Evolutionary conservation across 2,888 invertebrate genomes (phyloP).

Genomic region (Leptogaster cylindrica): DNA sequence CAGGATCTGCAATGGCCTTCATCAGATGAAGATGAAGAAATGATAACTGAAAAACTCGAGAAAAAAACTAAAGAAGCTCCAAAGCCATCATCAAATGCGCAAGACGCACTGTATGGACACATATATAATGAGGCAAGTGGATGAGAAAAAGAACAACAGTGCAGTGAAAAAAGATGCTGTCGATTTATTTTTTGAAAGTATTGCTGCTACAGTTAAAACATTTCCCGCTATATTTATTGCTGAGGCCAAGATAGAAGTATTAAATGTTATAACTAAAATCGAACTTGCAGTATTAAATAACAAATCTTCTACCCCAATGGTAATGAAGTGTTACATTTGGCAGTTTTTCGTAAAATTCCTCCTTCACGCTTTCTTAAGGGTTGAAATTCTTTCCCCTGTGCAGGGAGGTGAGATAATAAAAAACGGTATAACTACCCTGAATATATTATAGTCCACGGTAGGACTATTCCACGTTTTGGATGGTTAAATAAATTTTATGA

Average conservation of each 20-base stretch:
- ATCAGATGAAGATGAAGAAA: not conserved
- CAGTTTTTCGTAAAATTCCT: too few species aligned
- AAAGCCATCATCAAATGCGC: not conserved
- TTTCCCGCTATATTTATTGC: constrained; percentile 2
- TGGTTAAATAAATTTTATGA: not conserved
- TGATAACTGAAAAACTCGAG: not conserved
- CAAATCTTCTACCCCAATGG: not conserved
- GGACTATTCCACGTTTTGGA: not conserved
- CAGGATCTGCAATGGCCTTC: not conserved
- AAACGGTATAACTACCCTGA: too few species aligned
- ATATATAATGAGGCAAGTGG: not conserved
- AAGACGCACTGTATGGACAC: not conserved
- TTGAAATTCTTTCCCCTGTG: too few species aligned
- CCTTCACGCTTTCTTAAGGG: too few species aligned
- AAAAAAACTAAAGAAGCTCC: not conserved
- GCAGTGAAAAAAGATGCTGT: not conserved
- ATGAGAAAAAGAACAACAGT: not conserved
- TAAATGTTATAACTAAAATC: not conserved
- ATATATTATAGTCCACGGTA: too few species aligned
- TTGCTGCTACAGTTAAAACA: constrained; percentile 11
- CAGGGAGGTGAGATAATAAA: too few species aligned
- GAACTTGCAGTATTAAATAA: not conserved
- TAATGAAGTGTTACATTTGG: too few species aligned
- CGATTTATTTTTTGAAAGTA: constrained; percentile 25
- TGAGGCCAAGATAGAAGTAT: constrained; percentile 9